Percentiles rank a stretch among this genome's conserved stretches.
Conservation (phyloP, 2,888 invertebrate species). For the Alcis repandata region DNA sequence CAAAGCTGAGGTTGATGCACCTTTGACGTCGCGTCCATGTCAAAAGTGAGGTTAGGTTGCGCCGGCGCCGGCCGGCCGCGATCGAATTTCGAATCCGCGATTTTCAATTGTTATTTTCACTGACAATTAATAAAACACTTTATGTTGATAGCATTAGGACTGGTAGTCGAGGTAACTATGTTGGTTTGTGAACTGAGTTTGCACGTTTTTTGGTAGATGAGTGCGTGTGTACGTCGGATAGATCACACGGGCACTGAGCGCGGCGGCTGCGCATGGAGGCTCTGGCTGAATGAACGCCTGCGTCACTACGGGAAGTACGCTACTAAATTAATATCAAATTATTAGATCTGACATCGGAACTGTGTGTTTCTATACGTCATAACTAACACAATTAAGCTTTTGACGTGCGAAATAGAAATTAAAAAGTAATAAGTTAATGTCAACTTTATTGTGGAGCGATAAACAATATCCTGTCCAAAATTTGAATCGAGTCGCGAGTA, state of each 20-base stretch:
- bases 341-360: slow-evolving; percentile 71
- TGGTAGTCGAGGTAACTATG: slow-evolving; percentile 15
- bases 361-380: slow-evolving; percentile 67
- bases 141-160: not conserved
- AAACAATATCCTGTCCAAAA: slow-evolving; percentile 29
- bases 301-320: slow-evolving; percentile 85
- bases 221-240: slow-evolving; percentile 83
- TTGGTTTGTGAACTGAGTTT: slow-evolving; percentile 13
- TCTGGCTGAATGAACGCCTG: slow-evolving; percentile 78
- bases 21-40: slow-evolving; percentile 68
- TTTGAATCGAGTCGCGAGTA: not conserved
- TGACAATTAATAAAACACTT: slow-evolving; percentile 19
- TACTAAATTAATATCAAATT: slow-evolving; percentile 72
- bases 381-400: slow-evolving; percentile 64
- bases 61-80: slow-evolving; percentile 60
- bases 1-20: slow-evolving; percentile 65
- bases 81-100: slow-evolving; percentile 29
- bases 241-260: slow-evolving; percentile 83
- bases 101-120: slow-evolving; percentile 25
- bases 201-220: slow-evolving; percentile 64
- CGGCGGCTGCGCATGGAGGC: slow-evolving; percentile 70
- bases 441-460: slow-evolving; percentile 26
- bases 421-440: slow-evolving; percentile 48
- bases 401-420: slow-evolving; percentile 66
- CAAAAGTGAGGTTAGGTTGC: slow-evolving; percentile 59